These are phyloP conservation scores for Ormyrus labotus DNA, from an alignment of 2,888 invertebrate genomes.

Conservation along the genomic window DNA sequence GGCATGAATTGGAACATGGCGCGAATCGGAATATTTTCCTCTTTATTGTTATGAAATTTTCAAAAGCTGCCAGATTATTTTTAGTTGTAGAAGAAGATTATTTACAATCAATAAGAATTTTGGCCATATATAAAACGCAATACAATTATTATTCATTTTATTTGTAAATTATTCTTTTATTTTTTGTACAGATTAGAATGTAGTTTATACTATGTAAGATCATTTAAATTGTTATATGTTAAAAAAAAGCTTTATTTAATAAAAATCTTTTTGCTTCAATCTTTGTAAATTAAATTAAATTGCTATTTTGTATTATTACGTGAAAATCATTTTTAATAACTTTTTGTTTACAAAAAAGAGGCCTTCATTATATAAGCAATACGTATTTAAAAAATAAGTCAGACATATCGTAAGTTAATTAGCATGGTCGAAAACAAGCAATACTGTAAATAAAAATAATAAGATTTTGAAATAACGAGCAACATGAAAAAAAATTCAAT, in stretches of 20 bases:
- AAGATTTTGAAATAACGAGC: slow-evolving; percentile 29
- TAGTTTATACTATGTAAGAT: slow-evolving; percentile 27
- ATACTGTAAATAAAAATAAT: slow-evolving; percentile 58
- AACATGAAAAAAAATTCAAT: slow-evolving; percentile 29
- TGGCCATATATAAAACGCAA: slow-evolving; percentile 44
- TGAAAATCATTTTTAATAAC: no score
- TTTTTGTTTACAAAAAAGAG: neutral
- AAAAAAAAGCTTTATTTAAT: slow-evolving; percentile 3
- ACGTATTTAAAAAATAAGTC: neutral
- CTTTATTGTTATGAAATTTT: slow-evolving; percentile 36
- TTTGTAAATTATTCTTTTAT: slow-evolving; percentile 23
- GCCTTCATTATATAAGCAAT: neutral
- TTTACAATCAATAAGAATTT: slow-evolving; percentile 31
- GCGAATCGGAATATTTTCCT: no score
- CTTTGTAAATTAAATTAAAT: neutral
- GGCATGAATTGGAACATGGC: no score
- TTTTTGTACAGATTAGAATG: slow-evolving; percentile 38
- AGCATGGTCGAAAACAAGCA: slow-evolving; percentile 34
- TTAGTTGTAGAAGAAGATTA: slow-evolving; percentile 47
- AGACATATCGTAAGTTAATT: slow-evolving; percentile 26
- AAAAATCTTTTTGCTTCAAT: neutral
- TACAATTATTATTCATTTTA: slow-evolving; percentile 16
- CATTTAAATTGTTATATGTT: neutral
- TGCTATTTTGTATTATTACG: no score
- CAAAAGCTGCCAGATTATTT: slow-evolving; percentile 59